These are phyloP conservation scores for Alectoris magna DNA, from an alignment of 2,797 vertebrate genomes.

Conservation along the genomic window DNA sequence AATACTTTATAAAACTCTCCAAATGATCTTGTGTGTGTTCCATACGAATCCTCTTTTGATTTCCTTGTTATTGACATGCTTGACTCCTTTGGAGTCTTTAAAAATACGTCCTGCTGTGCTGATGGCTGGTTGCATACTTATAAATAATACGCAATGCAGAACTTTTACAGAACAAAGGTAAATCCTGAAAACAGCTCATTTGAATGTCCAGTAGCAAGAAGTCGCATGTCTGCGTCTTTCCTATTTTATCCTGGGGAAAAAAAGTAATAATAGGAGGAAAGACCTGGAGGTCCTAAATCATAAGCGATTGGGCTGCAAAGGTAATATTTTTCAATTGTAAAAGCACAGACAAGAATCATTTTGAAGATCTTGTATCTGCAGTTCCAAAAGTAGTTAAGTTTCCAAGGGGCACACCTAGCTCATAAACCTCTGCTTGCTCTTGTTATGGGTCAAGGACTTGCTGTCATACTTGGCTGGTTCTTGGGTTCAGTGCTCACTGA, in stretches of 20 bases:
- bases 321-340: not conserved
- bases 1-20: not conserved
- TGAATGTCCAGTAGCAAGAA: not conserved
- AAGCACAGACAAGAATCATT: not conserved
- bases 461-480: not conserved
- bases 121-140: not conserved
- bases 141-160: slow-evolving; percentile 11
- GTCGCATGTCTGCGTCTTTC: not conserved
- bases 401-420: not conserved
- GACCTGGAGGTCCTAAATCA: not conserved
- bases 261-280: not conserved
- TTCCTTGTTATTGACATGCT: not conserved
- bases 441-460: not conserved
- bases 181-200: not conserved
- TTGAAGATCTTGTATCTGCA: not conserved
- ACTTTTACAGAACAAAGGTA: slow-evolving; percentile 19
- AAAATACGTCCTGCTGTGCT: slow-evolving; percentile 18
- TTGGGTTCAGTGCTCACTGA: not conserved
- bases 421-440: not conserved
- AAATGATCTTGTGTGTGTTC: not conserved
- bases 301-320: not conserved
- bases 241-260: not conserved
- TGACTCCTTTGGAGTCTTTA: not conserved
- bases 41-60: not conserved
- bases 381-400: not conserved